Evolutionary conservation across 2,888 invertebrate genomes (phyloP).

Genomic region (Anthophora plumipes): DNA sequence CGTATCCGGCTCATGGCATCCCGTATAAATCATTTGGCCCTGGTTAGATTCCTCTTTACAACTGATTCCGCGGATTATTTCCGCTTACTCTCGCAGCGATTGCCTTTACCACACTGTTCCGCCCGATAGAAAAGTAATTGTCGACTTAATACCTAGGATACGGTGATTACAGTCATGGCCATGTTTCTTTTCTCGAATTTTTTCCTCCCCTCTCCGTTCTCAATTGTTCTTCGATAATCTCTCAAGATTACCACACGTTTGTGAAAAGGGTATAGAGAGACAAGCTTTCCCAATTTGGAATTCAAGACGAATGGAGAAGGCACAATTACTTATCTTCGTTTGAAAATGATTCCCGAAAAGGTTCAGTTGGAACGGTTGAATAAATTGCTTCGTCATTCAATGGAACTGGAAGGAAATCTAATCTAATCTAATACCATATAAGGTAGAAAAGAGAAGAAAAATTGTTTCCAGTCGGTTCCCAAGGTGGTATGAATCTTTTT

Average conservation of each 20-base stretch:
- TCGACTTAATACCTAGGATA: constrained; percentile 13
- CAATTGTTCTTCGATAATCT: neutral
- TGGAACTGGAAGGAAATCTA: too few species aligned
- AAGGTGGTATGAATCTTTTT: neutral
- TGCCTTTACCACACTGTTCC: constrained; percentile 39
- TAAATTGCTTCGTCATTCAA: too few species aligned
- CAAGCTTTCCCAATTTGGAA: too few species aligned
- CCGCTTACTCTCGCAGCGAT: constrained; percentile 35
- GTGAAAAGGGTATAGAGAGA: too few species aligned
- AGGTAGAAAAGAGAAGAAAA: neutral
- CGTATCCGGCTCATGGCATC: constrained; percentile 58
- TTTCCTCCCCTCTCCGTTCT: neutral
- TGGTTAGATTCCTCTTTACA: constrained; percentile 24
- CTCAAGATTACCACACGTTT: neutral
- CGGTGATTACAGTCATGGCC: constrained; percentile 18
- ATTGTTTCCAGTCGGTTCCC: neutral
- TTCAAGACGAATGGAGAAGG: too few species aligned
- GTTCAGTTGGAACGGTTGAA: too few species aligned
- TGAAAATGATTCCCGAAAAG: too few species aligned
- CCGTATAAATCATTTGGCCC: constrained; percentile 51
- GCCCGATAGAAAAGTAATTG: constrained; percentile 42
- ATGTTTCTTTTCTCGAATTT: neutral
- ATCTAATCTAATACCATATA: too few species aligned
- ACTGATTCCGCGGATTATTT: constrained; percentile 33
- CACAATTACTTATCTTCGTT: too few species aligned